phyloP scores from a whole-genome alignment of 2,888 invertebrate genomes.

The Kryphioiulus occultus region DNA sequence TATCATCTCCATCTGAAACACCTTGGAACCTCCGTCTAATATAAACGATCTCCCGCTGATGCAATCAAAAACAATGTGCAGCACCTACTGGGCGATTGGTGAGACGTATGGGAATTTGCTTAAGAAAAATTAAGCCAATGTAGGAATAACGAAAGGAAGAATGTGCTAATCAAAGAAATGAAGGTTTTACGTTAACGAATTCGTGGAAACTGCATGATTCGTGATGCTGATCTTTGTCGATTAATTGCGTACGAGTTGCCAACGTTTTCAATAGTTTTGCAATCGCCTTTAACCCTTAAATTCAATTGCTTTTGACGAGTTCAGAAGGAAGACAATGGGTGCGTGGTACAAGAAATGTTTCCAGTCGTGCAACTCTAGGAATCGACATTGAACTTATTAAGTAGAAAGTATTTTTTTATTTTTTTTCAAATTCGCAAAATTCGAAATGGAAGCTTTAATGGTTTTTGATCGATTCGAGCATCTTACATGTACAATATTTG shows the following conservation, averaged over 20 bases:
- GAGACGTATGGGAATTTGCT: not conserved
- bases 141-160: not conserved
- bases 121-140: not conserved
- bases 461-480: too few species aligned
- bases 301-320: too few species aligned
- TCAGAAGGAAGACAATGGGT: too few species aligned
- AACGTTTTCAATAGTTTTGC: not conserved
- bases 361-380: too few species aligned
- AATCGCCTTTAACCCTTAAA: not conserved
- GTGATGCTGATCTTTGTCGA: constrained; percentile 4
- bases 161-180: not conserved
- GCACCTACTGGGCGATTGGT: not conserved
- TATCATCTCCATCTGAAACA: constrained; percentile 6
- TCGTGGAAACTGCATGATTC: not conserved
- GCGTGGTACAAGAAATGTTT: too few species aligned
- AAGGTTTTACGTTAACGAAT: not conserved
- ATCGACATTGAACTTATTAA: too few species aligned
- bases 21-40: constrained; percentile 22
- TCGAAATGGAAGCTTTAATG: too few species aligned
- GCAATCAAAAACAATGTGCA: constrained; percentile 1
- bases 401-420: too few species aligned
- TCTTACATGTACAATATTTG: too few species aligned
- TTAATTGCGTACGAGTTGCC: not conserved
- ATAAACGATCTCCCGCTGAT: constrained; percentile 24
- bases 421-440: too few species aligned